phyloP scores from a whole-genome alignment of 2,797 vertebrate species.

The Phoebastria nigripes region DNA sequence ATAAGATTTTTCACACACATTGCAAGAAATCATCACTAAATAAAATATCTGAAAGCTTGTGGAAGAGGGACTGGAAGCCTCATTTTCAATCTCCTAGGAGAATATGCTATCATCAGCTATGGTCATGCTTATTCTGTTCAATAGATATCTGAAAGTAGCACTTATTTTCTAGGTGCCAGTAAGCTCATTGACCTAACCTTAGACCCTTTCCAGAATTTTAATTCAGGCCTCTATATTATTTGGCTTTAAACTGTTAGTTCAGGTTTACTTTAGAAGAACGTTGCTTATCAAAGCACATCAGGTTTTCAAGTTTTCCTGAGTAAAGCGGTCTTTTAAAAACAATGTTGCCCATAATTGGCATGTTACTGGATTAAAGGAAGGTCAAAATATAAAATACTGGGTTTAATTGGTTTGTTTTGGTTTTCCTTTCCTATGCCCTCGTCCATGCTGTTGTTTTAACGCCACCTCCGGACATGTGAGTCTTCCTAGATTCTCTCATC shows the following conservation, averaged over 20 bases:
- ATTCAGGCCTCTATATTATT: background rate
- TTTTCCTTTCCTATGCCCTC: background rate
- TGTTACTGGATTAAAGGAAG: background rate
- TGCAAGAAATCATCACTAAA: background rate
- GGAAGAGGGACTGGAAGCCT: background rate
- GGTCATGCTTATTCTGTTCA: background rate
- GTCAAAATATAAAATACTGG: background rate
- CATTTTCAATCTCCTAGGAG: background rate
- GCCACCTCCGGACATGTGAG: background rate
- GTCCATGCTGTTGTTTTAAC: background rate
- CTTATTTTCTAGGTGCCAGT: background rate
- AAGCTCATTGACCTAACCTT: background rate
- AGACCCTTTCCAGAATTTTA: background rate
- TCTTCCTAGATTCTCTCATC: background rate
- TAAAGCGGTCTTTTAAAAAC: background rate
- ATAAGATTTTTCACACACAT: background rate
- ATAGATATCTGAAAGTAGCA: background rate
- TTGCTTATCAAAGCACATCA: background rate
- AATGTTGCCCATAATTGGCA: background rate
- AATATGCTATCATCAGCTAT: background rate
- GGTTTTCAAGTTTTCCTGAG: constrained; percentile 18
- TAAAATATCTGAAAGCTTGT: background rate
- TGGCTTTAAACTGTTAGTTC: background rate
- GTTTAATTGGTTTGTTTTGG: background rate
- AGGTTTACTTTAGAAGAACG: background rate